Evolutionary conservation across 2,888 invertebrate species (phyloP), one percentile per base, ranked within the genome.

Genomic region (Eristalinus aeneus): DNA sequence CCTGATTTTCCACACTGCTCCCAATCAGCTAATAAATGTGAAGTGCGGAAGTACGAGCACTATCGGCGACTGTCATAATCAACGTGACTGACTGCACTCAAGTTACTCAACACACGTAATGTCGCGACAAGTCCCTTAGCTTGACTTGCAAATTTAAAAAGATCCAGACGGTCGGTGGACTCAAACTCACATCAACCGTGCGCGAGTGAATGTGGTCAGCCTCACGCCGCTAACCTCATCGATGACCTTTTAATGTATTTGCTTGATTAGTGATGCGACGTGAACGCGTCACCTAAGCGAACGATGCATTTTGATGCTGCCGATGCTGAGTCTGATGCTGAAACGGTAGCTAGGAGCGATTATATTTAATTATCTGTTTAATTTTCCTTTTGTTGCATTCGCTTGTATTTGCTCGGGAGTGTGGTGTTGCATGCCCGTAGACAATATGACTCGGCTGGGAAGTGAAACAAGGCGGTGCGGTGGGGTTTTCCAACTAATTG

Each of bases 361-460:
- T 85, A 77, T 73, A 85, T 81, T 85, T 85, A 81, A 85, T 81
- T 85, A 85, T 85, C 85, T 81, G 81, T 73, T 81, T 6, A 54
- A 71, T 64, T 75, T 56, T 56, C 31, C 20, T 67, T 71, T 71
- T 74, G 69, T 56, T 72, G 54, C n/a, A n/a, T 58, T 34, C 22
- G 20, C 20, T 63, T 54, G 22, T 32, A 58, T 58, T 10, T 23
- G 56, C 68, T 56, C 46, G 60, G 23, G 34, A 65, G 58, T 54
- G 31, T 53, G 11, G 12, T 64, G 53, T 77, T 34, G 22, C 68
- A 75, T 39, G 63, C 67, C 71, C 63, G 80, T 36, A 85, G 84
- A 85, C 84, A 85, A 85, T 76, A 68, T 80, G 84, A 54, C 80
- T 80, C 67, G 64, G 27, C 36, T 27, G 65, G 60, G 22, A 60